Percentiles rank a stretch among this genome's conserved stretches.
phyloP scores from a whole-genome alignment of 2,797 vertebrate species.

The Typhlichthys eigenmanni region DNA sequence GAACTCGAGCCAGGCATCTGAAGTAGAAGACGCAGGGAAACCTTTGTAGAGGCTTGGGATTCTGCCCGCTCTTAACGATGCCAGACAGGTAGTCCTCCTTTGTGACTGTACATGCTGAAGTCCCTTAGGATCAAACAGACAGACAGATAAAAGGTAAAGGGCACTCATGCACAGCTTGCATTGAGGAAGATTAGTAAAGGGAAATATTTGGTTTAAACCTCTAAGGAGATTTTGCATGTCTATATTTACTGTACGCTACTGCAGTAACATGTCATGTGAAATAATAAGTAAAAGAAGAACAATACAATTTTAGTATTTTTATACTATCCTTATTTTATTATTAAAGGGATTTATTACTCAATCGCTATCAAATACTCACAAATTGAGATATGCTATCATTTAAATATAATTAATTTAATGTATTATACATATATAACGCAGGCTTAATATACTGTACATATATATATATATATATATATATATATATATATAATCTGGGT shows the following conservation, averaged over 20 bases:
- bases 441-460: no score
- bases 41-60: slow-evolving; percentile 36
- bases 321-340: no score
- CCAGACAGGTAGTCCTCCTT: slow-evolving; percentile 35
- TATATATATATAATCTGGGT: no score
- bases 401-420: not conserved
- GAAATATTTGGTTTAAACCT: slow-evolving; percentile 48
- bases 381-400: not conserved
- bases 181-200: slow-evolving; percentile 48
- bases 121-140: slow-evolving; percentile 9
- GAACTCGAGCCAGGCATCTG: slow-evolving; percentile 53
- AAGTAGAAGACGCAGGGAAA: slow-evolving; percentile 49
- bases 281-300: not conserved
- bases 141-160: slow-evolving; percentile 42
- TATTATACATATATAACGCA: not conserved
- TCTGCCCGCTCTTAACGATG: slow-evolving; percentile 37
- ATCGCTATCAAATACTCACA: no score
- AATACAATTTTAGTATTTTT: no score
- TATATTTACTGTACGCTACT: slow-evolving; percentile 2
- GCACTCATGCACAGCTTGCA: slow-evolving; percentile 39
- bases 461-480: no score
- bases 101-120: slow-evolving; percentile 1
- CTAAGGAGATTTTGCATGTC: slow-evolving; percentile 50
- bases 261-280: not conserved
- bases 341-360: no score